Conservation (phyloP, 2,797 vertebrate genomes). For the Phoebastria nigripes region DNA sequence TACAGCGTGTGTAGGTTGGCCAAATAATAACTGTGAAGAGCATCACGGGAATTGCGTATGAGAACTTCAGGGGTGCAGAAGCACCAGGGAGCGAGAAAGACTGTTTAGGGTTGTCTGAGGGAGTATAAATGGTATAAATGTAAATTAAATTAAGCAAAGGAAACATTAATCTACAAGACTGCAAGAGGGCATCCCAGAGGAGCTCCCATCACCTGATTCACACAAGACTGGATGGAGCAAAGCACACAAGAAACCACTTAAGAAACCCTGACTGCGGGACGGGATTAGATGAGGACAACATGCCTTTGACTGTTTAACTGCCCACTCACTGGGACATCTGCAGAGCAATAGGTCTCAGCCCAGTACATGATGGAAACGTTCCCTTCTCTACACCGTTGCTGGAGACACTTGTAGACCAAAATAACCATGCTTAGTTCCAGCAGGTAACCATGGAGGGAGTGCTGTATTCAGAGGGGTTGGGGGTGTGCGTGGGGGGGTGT, state of each 20-base stretch:
- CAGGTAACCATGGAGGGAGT: neutral
- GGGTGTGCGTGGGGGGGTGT: rapidly evolving
- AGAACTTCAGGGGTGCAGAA: conserved; percentile 37
- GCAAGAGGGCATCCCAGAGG: neutral
- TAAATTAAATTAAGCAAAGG: conserved; percentile 36
- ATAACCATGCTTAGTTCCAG: neutral
- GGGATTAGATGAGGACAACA: neutral
- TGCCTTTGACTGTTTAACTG: neutral
- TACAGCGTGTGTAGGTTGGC: conserved; percentile 29
- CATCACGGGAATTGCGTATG: neutral
- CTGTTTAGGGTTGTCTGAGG: neutral
- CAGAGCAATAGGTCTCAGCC: neutral
- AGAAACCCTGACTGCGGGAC: neutral
- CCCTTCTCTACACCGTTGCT: neutral
- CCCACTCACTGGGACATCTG: neutral
- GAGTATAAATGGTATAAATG: neutral
- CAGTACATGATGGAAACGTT: neutral
- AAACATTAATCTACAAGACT: conserved; percentile 14
- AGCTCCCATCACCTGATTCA: neutral
- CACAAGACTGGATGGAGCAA: neutral
- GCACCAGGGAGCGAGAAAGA: neutral
- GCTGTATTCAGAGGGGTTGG: neutral
- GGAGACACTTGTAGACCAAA: neutral
- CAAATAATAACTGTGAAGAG: conserved; percentile 46
- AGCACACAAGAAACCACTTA: neutral